A percentile compares a stretch with the other conserved stretches of the same genome.
These are phyloP conservation scores for Antechinus flavipes DNA, from an alignment of 2,113 vertebrate genomes.

Conservation along the genomic window DNA sequence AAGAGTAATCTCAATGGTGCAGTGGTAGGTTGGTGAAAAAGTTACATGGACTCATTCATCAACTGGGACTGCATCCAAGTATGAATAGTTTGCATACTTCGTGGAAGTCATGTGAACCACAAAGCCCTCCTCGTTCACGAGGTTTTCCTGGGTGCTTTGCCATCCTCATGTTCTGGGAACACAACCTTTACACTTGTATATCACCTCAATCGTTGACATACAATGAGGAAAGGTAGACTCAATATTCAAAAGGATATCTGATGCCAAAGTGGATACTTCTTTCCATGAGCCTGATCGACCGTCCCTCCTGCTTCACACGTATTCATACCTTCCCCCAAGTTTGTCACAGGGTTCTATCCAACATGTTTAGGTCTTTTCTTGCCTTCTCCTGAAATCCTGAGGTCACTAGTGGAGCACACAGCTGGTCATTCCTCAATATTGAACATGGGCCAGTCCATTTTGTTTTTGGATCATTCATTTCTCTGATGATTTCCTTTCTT, in stretches of 20 bases:
- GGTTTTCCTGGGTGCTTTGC: constrained; percentile 20
- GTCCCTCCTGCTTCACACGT: not conserved
- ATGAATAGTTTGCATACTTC: not conserved
- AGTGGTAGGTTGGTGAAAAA: not conserved
- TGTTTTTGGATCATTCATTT: not conserved
- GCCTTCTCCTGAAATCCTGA: not conserved
- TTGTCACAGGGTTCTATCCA: not conserved
- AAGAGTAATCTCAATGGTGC: not conserved
- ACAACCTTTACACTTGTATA: not conserved
- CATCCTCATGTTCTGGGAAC: not conserved
- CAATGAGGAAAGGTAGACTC: not conserved
- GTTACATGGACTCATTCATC: not conserved
- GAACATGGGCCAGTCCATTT: not conserved
- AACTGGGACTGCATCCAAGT: not conserved
- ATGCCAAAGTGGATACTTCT: not conserved
- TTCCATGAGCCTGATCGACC: not conserved
- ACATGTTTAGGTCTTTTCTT: not conserved
- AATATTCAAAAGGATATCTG: not conserved
- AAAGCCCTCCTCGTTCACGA: not conserved
- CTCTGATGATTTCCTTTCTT: not conserved
- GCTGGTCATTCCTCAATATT: not conserved
- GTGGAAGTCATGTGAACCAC: not conserved
- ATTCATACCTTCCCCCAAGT: not conserved
- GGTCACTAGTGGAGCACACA: not conserved
- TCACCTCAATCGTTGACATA: not conserved